These are phyloP conservation scores for Danio jaintianensis DNA, from an alignment of 2,797 vertebrate genomes.

Conservation along the genomic window DNA sequence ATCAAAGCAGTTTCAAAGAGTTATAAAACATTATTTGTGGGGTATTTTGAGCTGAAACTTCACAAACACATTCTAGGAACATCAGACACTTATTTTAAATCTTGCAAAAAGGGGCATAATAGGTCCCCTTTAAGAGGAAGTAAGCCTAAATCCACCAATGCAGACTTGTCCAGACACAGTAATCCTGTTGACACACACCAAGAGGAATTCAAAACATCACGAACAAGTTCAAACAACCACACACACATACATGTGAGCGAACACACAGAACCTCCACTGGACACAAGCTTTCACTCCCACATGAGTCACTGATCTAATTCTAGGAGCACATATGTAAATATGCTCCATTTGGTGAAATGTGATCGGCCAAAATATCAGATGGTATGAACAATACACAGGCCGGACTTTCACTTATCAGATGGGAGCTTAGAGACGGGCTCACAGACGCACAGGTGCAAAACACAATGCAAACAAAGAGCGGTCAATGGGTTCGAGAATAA, in stretches of 20 bases:
- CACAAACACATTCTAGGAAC: no score
- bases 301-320: conserved; percentile 6
- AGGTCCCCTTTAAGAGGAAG: no score
- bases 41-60: no score
- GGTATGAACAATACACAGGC: conserved; percentile 39
- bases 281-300: not conserved
- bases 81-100: no score
- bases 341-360: conserved; percentile 19
- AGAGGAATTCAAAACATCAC: conserved; percentile 35
- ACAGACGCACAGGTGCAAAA: conserved; percentile 29
- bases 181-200: not conserved
- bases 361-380: conserved; percentile 9
- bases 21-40: no score
- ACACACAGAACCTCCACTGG: conserved; percentile 9
- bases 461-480: conserved; percentile 32
- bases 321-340: not conserved
- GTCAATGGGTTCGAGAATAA: conserved; percentile 12
- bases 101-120: no score
- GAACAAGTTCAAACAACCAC: conserved; percentile 22
- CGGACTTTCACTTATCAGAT: conserved; percentile 51
- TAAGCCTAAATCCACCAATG: not conserved
- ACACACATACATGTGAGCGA: not conserved
- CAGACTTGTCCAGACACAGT: conserved; percentile 6
- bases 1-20: no score
- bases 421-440: conserved; percentile 2